phyloP scores from a whole-genome alignment of 2,888 invertebrate species.

The Chymomyza amoena region DNA sequence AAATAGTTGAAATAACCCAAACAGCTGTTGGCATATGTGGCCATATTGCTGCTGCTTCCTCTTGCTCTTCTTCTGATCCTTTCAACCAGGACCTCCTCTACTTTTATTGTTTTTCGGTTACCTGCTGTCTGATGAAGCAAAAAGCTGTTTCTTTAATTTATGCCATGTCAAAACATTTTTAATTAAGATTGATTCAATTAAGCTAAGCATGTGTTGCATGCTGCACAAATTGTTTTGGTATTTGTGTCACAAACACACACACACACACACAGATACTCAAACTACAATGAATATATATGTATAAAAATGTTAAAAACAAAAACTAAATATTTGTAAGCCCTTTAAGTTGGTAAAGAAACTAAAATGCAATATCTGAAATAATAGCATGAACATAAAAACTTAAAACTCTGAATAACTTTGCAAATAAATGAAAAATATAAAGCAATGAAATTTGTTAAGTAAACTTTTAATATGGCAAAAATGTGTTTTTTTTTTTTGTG shows the following conservation, averaged over 20 bases:
- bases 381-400: not conserved
- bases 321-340: not conserved
- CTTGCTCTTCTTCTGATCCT: too few species aligned
- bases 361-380: not conserved
- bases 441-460: not conserved
- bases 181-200: slow-evolving; percentile 69
- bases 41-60: not conserved
- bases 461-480: not conserved
- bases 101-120: not conserved
- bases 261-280: too few species aligned
- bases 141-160: slow-evolving; percentile 28
- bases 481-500: not conserved
- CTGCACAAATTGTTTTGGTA: not conserved
- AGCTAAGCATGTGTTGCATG: slow-evolving; percentile 1
- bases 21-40: slow-evolving; percentile 65
- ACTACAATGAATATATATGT: not conserved
- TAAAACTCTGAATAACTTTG: not conserved
- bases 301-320: not conserved
- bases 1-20: slow-evolving; percentile 56
- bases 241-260: not conserved
- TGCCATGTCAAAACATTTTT: slow-evolving; percentile 47
- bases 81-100: not conserved
- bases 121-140: not conserved
- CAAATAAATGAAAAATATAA: not conserved
- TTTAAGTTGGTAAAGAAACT: not conserved